Base-by-base conservation (phyloP, 2,797 vertebrate genomes). In the Luscinia megarhynchos region DNA sequence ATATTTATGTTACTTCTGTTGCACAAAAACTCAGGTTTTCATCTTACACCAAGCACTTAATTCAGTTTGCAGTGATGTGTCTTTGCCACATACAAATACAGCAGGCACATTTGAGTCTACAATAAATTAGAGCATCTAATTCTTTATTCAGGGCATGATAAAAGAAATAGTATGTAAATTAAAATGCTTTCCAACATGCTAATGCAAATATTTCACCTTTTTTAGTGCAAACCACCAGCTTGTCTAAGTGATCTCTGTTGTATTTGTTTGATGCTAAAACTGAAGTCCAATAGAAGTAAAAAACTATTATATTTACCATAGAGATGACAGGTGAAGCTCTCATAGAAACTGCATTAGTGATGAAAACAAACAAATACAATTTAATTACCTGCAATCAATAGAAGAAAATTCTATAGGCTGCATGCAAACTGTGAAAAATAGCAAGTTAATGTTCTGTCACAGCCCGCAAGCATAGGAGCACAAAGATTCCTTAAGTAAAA, bases 301-400 rank as follows among this genome's bases (percentile, higher is more conserved):
- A 87, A 27, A 30, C 20, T 69, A 10, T 30, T 67, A n/a, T 50
- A 87, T 91, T 86, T 91, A 64, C 81, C 64, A 80, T 57, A n/a
- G 58, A 93, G 41, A 94, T 63, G 70, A 67, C 62, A 41, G 58
- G 75, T 85, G 78, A 92, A 18, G 50, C 36, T 87, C 75, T 90
- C 64, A 76, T 29, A 77, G 70, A 64, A 93, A 55, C 41, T 43
- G 81, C 55, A 81, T 95, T 91, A 88, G 68, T 82, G 76, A 90
- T 78, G 38, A 78, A 95, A 89, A 67, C 79, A 83, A 91, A 93
- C 30, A 96, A 96, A 97, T 93, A 90, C 59, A 94, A 91, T 97
- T 96, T 96, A 97, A 96, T 97, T 97, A 96, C 77, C 84, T 94
- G 29, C 30, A 96, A 96, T 97, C 93, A 95, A 96, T 96, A 96